Evolutionary conservation across 1,140 invertebrate species (phyloP), one percentile per base, ranked within the genome.

Genomic region (Mactra quadrangularis): DNA sequence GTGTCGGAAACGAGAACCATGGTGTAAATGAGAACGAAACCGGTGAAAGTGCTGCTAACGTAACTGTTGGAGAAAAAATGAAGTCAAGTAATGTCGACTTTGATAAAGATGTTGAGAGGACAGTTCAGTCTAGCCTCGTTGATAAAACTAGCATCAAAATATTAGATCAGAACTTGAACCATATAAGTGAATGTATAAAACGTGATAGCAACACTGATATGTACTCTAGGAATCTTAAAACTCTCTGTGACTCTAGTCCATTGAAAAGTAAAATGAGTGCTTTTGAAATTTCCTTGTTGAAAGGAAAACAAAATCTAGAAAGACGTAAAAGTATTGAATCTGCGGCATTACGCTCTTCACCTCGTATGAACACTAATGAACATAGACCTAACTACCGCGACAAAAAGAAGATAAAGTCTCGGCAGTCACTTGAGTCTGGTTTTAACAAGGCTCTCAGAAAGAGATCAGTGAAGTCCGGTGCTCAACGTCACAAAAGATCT

Each of bases 221-320:
- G 7, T 78, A 52, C 35, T 35, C 47, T 17, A 66, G 50, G n/a
- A 78, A 78, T 27, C 19, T 78, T 17, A 64, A 68, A 35, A 52
- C 64, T 0, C 50, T 45, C 31, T 33, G 33, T 55, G 60, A 78
- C 15, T 29, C 62, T 11, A 78, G 76, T 66, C 76, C 76, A 41
- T 66, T 78, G 27, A 78, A 78, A 53, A 62, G 76, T 6, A 64
- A 78, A 57, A 66, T 78, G 60, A 78, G 76, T 41, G 76, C 76
- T 25, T 78, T 78, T 55, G 76, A 66, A 53, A 78, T 78, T 15
- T 78, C 76, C 13, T 25, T 78, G 22, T 15, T 78, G 62, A 78
- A 78, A 57, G 76, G 76, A 27, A 78, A 57, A 47, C 60, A 78
- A 52, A 78, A 62, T 78, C 27, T 78, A 3, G 76, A 78, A 68